phyloP scores from a whole-genome alignment of 2,797 vertebrate genomes.

The Zenarchopterus dispar region DNA sequence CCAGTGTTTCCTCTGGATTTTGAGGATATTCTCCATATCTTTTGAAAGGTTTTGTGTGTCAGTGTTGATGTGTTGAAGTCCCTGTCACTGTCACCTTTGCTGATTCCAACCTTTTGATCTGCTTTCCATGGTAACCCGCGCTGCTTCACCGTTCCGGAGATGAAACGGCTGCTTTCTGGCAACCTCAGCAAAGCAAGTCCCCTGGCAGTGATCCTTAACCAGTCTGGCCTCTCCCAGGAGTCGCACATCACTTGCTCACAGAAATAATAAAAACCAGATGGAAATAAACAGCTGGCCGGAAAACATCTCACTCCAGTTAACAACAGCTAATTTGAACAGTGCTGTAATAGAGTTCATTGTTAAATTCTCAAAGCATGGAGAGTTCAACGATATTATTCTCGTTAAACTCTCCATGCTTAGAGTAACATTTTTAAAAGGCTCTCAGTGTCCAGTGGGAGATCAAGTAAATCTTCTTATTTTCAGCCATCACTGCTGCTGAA shows the following conservation, averaged over 20 bases:
- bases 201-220: constrained; percentile 69
- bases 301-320: constrained; percentile 58
- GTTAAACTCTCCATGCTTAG: no score
- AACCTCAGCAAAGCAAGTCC: constrained; percentile 72
- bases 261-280: constrained; percentile 45
- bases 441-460: no score
- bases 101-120: constrained; percentile 68
- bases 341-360: neutral
- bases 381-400: no score
- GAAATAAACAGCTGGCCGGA: constrained; percentile 69
- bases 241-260: constrained; percentile 67
- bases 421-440: no score
- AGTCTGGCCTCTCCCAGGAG: constrained; percentile 66
- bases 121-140: constrained; percentile 47
- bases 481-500: no score
- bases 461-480: no score
- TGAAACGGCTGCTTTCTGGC: constrained; percentile 76
- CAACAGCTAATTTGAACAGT: constrained; percentile 56
- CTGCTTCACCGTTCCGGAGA: constrained; percentile 64
- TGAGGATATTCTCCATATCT: constrained; percentile 38
- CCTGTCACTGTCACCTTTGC: constrained; percentile 72
- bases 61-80: constrained; percentile 44
- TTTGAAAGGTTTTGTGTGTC: constrained; percentile 54
- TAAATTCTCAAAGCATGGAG: no score
- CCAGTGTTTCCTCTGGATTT: constrained; percentile 24